Evolutionary conservation across 92 coral and sea anemone genomes (phyloP), one percentile per base, ranked within the genome.

Genomic region (Umimayanthus kanabou): DNA sequence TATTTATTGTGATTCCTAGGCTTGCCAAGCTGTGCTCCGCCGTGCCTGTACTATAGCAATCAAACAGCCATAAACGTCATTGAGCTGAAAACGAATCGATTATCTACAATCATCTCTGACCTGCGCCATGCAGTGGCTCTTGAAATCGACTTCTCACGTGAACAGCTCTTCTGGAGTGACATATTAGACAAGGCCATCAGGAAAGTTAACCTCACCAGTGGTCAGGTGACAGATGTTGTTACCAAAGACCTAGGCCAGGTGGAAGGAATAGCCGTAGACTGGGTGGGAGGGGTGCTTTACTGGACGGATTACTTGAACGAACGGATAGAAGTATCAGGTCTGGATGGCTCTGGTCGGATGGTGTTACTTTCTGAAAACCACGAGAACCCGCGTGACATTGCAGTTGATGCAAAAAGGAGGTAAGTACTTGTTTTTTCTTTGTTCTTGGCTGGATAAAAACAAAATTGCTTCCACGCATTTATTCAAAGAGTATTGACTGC

Each of bases 291-390:
- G 23, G 76, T 66, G 1, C 61, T 82, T 5, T 82, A 82, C 45
- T 82, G 86, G 86, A 82, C 77, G 9, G 86, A 82, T 30, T 82
- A 82, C 76, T 66, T 25, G 86, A 82, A 82, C n/a, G 86, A 82
- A 65, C 74, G 86, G 22, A 67, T 82, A 40, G 86, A 82, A 39
- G 86, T 82, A 37, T 40, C 86, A 25, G 23, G 76, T 16, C 75
- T 82, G 13, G 76, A 82, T 29, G 86, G 86, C 39, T 82, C 86
- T 23, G 30, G 67, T 82, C 86, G 86, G 37, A 82, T 70, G 74
- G 86, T 82, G 39, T 47, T 82, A 8, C 76, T 82, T 42, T 82
- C 77, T n/a, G 86, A 82, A 67, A 82, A 82, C 37, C 86, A 82
- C 77, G 86, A 82, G 57, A 82, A 82, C 30, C 86, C 86, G 4